Base-by-base conservation (phyloP, 2,888 invertebrate species). In the Ichneumon xanthorius region DNA sequence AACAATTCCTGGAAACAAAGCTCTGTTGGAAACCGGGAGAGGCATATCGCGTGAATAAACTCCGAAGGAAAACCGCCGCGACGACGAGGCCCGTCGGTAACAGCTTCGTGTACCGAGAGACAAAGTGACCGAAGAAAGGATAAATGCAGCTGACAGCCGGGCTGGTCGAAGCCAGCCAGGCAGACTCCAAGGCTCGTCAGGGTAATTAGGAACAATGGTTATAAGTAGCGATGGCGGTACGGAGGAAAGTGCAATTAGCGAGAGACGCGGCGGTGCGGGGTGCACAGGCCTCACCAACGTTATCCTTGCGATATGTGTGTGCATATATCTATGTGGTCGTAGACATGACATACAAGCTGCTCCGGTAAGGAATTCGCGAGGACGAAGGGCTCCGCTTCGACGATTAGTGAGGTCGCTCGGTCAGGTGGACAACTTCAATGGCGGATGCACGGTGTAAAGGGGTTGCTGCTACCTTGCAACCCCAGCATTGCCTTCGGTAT, bases 201-300 rank as follows among this genome's bases (percentile, higher is more conserved):
- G 80, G 85, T 82, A 85, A 82, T 85, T 85, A 85, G 85, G 67
- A 82, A 85, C 26, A 82, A 85, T 82, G 80, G 76, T 33, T 82
- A 79, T 77, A 77, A 85, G 82, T 80, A 72, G 76, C 72, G 72
- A 61, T 22, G 76, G 58, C 53, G 65, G 61, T 53, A 72, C 37
- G 45, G 68, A 77, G 76, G 67, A 76, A 77, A 71, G 55, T 61
- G 76, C 68, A 84, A 84, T 84, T 84, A 84, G 81, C 84, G 53
- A 77, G 53, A 68, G 58, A 48, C 76, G 82, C 73, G 73, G 79
- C 68, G 73, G 79, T 58, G 79, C 65, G 76, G 80, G 68, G 33
- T 53, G 50, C 67, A 48, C 14, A 37, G 53, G 37, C 33, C 26
- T 11, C 11, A 9, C 9, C 37, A 11, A 40, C 14, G 22, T 58